A percentile compares a stretch with the other conserved stretches of the same genome.
phyloP scores from a whole-genome alignment of 2,888 invertebrate species.

The Eilema depressum region DNA sequence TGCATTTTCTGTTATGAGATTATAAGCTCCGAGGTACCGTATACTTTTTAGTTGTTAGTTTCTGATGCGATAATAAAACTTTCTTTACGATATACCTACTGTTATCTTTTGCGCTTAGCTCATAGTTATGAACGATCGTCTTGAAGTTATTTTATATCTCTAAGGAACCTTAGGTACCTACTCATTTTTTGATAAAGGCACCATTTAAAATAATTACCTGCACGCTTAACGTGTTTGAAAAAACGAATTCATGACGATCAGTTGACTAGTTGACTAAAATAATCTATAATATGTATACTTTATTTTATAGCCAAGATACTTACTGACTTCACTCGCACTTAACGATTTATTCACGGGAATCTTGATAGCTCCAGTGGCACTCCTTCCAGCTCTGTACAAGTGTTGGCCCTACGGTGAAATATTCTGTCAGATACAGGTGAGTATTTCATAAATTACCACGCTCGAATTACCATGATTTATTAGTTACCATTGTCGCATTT shows the following conservation, averaged over 20 bases:
- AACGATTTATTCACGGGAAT: conserved; percentile 96
- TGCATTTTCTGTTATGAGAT: background rate
- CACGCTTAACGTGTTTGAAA: too few species aligned
- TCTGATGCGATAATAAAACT: background rate
- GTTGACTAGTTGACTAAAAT: conserved; percentile 16
- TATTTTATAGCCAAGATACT: conserved; percentile 91
- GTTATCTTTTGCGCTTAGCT: background rate
- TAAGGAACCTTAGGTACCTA: background rate
- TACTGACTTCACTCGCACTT: conserved; percentile 94
- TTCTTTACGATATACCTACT: background rate
- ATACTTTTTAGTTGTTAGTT: background rate
- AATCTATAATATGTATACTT: conserved; percentile 37
- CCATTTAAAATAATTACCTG: too few species aligned
- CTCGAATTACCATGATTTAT: too few species aligned
- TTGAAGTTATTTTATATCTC: background rate
- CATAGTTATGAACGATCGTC: background rate
- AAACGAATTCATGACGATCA: too few species aligned
- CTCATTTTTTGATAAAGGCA: background rate
- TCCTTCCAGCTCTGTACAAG: conserved; percentile 93
- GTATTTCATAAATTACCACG: conserved; percentile 13
- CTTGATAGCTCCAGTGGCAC: conserved; percentile 94
- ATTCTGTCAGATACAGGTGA: conserved; percentile 96
- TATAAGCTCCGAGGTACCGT: background rate
- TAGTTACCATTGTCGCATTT: background rate
- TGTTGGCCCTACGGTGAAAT: conserved; percentile 97